Evolutionary conservation across 35 echinoderm and acorn worm genomes (phyloP), one percentile per base, ranked within the genome.

Genomic region (Patiria miniata): DNA sequence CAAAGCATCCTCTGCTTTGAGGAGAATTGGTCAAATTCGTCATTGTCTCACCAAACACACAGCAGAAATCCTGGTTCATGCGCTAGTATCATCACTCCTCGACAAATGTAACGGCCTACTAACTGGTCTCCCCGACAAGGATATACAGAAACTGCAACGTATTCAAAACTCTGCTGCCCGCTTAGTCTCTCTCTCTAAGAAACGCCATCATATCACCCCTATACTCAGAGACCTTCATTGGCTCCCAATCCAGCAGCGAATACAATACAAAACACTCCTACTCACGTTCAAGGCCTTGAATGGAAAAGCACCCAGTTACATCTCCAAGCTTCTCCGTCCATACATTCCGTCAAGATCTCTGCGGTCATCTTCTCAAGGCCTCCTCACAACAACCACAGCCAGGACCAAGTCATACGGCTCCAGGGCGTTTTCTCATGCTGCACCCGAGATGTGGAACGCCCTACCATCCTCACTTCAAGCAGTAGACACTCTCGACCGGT

Each of bases 161-260:
- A 36, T 79, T 36, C 85, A 87, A 38, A 87, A 87, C 28, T 76
- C 16, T 52, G 85, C 77, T 52, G 85, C 85, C 9, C 1, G 37
- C 29, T 39, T 87, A 37, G 53, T 87, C 30, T 22, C 34, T n/a
- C 39, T 1, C 2, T 36, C 29, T 18, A 50, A 14, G 15, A 42
- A 28, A 3, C 21, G 12, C 10, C 19, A 79, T 8, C 68, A 87
- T 51, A 52, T 79, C 53, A 87, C 50, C 2, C 69, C 69, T 19
- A 36, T 87, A 2, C 50, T 52, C 8, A 8, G 32, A 79, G 36
- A 87, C 12, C 85, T 78, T 50, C 85, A 79, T 23, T 87, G 85
- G 73, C 51, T 87, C 8, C 65, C 85, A 5, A 50, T 78, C 2
- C 10, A 42, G 10, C 30, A 36, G 9, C 18, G 85, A 3, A 87